Evolutionary conservation across 64 coral and sea anemone genomes (phyloP).

Genomic region (Dendronephthya gigantea): DNA sequence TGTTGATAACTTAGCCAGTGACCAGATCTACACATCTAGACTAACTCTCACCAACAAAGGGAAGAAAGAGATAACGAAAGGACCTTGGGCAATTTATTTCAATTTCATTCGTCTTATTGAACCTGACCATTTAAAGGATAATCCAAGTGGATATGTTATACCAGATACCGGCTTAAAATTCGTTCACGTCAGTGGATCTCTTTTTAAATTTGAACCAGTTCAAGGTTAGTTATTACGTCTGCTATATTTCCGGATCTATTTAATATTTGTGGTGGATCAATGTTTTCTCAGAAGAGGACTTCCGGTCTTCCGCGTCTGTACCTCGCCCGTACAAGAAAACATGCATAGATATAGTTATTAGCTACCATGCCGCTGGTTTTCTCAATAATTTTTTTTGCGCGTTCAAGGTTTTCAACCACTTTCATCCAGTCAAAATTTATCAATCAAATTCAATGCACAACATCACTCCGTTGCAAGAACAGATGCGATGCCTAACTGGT

Average conservation of each 20-base stretch:
- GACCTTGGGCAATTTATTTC: conserved; percentile 52
- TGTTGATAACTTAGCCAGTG: conserved; percentile 16
- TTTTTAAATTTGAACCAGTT: conserved; percentile 28
- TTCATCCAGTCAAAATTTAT: neutral
- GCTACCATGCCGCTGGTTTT: neutral
- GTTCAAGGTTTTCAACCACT: conserved; percentile 22
- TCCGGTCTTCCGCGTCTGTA: no score
- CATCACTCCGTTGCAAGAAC: conserved; percentile 40
- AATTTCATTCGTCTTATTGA: conserved; percentile 28
- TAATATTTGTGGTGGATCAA: no score
- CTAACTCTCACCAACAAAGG: conserved; percentile 58
- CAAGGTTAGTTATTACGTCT: neutral
- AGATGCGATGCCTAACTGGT: conserved; percentile 75
- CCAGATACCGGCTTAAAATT: conserved; percentile 1
- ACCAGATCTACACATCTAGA: neutral
- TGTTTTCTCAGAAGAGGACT: no score
- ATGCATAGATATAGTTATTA: neutral
- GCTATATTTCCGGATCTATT: neutral
- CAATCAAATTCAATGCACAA: conserved; percentile 14
- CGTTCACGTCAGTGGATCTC: conserved; percentile 38
- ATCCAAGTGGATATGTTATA: neutral
- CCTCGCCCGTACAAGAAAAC: no score
- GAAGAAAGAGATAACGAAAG: neutral
- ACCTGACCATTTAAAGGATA: neutral
- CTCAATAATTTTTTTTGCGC: neutral